phyloP scores from a whole-genome alignment of 2,888 invertebrate species.

The Adela reaumurella region DNA sequence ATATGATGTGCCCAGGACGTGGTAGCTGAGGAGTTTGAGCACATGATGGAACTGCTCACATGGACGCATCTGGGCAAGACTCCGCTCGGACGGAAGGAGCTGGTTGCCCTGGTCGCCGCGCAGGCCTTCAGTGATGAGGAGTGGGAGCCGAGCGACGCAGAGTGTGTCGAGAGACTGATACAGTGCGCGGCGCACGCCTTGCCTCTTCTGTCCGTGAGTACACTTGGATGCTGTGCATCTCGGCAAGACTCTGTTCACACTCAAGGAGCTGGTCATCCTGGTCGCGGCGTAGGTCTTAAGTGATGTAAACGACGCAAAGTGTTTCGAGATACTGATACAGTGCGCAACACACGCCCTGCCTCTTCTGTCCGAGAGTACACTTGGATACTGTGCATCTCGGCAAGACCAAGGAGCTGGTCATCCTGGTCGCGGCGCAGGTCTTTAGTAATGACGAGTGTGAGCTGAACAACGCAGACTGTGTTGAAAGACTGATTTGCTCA shows the following conservation, averaged over 20 bases:
- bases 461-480: constrained; percentile 68
- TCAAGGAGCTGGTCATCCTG: constrained; percentile 82
- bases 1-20: constrained; percentile 61
- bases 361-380: constrained; percentile 75
- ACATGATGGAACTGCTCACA: constrained; percentile 81
- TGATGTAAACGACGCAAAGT: constrained; percentile 64
- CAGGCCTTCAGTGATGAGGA: constrained; percentile 68
- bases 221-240: constrained; percentile 39
- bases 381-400: constrained; percentile 57
- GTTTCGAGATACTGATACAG: constrained; percentile 74
- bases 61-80: constrained; percentile 79
- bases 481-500: constrained; percentile 77
- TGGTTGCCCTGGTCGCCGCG: constrained; percentile 81
- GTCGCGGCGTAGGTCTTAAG: constrained; percentile 74
- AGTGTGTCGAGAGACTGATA: constrained; percentile 73
- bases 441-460: constrained; percentile 41
- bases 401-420: constrained; percentile 80
- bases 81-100: constrained; percentile 78
- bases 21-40: constrained; percentile 87
- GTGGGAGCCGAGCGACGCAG: constrained; percentile 70
- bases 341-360: constrained; percentile 84
- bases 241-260: constrained; percentile 77
- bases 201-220: constrained; percentile 82
- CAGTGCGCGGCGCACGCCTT: constrained; percentile 83
- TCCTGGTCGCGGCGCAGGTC: constrained; percentile 81